Conservation (phyloP, 2,113 vertebrate genomes). For the Pao palembangensis region DNA sequence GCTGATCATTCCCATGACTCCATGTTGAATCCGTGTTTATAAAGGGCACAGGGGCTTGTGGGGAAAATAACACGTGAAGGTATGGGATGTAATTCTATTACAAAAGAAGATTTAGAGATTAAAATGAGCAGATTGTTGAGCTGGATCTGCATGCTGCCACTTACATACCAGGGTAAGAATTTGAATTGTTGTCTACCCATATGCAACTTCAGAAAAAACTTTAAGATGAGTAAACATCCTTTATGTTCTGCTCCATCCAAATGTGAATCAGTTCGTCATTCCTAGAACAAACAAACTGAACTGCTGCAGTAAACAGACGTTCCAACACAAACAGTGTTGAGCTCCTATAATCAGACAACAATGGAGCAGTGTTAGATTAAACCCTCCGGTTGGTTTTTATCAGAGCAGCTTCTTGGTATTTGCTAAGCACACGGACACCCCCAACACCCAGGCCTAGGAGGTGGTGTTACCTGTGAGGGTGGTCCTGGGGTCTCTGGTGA, state of each 20-base stretch:
- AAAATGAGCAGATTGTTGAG: conserved; percentile 25
- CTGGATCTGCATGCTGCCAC: conserved; percentile 15
- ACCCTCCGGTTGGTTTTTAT: conserved; percentile 8
- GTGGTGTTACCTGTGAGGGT: conserved; percentile 78
- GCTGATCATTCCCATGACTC: conserved; percentile 16
- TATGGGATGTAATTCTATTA: conserved; percentile 20
- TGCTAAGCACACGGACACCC: conserved; percentile 4
- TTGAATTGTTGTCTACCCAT: conserved; percentile 34
- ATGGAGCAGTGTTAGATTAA: conserved; percentile 20
- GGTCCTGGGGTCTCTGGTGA: conserved; percentile 69
- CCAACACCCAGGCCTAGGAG: background rate
- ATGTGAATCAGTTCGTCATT: conserved; percentile 15
- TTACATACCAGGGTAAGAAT: conserved; percentile 27
- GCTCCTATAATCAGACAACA: conserved; percentile 22
- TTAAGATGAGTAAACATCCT: conserved; percentile 3
- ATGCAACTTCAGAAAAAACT: conserved; percentile 12
- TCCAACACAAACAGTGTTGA: conserved; percentile 28
- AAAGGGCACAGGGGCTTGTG: conserved; percentile 1
- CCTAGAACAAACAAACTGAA: conserved; percentile 32
- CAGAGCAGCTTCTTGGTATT: background rate
- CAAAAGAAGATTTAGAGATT: conserved; percentile 39
- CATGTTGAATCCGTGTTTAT: conserved; percentile 1
- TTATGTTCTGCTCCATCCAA: conserved; percentile 19
- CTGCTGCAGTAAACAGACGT: conserved; percentile 23
- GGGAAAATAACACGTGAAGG: conserved; percentile 14